Base-by-base conservation (phyloP, 2,888 invertebrate genomes). In the Agrilus mali region DNA sequence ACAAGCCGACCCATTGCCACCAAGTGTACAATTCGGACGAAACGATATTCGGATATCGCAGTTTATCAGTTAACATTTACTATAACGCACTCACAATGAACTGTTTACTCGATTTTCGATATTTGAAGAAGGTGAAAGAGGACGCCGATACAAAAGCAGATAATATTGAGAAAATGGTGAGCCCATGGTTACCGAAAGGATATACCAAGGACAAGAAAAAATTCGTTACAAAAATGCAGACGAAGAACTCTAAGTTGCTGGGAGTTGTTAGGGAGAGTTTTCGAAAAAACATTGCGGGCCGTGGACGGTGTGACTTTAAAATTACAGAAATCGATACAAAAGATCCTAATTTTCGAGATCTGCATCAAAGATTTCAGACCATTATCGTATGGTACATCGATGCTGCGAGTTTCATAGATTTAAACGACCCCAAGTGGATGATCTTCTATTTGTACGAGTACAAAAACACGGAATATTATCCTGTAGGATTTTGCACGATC, bases 351-450 rank as follows among this genome's bases (percentile, higher is more conserved):
- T 95, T 94, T 62, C 63, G 78, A 20, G 72, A 75, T 4, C 95
- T 82, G 62, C 90, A 95, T 63, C 73, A 80, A 51, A 75, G 87
- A 41, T 70, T 96, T 53, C 93, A 96, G 68, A 88, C 92, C 0
- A 89, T 95, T 59, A 74, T 96, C 8, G 68, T 95, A 46, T 96
- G 92, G 86, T 97, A 84, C 67, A 90, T 98, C 52, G 97, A 98
- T 72, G 95, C 90, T 12, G 95, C 94, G 1, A 88, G 87, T 32
- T 94, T 84, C 59, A 89, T 98, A 53, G 95, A 96, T 66, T 74
- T 82, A 4, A 86, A 89, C 63, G 97, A 98, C 70, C 80, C 85
- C 12, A 81, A 84, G 54, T 98, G 97, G 96, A 77, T 81, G 43
- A 88, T 85, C 60, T 89, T 87, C 60, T 78, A 84, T 53, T 74